These are phyloP conservation scores for Porites lutea DNA, from an alignment of 64 coral and sea anemone genomes.

Conservation along the genomic window DNA sequence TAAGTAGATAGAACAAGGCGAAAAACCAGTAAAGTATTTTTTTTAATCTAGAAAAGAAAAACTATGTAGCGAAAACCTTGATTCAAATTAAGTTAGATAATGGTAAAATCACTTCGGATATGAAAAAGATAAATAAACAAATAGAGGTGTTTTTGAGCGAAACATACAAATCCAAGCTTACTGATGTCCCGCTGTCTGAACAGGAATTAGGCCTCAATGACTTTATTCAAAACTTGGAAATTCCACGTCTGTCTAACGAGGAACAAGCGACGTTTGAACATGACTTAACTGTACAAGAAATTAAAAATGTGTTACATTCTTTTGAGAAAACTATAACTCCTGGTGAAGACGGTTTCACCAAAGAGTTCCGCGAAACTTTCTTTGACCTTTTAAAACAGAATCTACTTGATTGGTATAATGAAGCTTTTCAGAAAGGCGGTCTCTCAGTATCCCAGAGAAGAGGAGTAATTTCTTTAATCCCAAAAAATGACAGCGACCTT, in stretches of 20 bases:
- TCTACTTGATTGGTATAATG: no score
- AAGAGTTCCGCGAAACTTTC: no score
- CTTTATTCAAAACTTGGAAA: not conserved
- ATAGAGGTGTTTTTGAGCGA: not conserved
- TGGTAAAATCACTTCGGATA: not conserved
- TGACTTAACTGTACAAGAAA: not conserved
- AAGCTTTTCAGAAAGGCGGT: not conserved
- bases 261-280: not conserved
- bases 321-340: not conserved
- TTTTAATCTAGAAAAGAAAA: not conserved
- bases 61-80: not conserved
- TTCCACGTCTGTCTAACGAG: not conserved
- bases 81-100: not conserved
- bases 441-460: not conserved
- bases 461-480: not conserved
- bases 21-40: not conserved
- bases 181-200: not conserved
- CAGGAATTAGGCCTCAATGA: not conserved
- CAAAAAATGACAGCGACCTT: not conserved
- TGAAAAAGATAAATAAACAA: not conserved
- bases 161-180: not conserved
- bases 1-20: not conserved
- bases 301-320: not conserved
- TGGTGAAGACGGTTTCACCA: not conserved
- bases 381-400: not conserved